phyloP scores from a whole-genome alignment of 2,113 vertebrate genomes.

The sheep (Ovis aries) region ARS-UI_Ramb_v3.0 NC_056080.1:22834501-22835000 shows the following conservation, averaged over 20 bases:
- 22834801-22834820: neutral
- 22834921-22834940: neutral
- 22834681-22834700: neutral
- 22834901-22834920: neutral
- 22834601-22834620: neutral
- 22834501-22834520: neutral
- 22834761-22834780: neutral
- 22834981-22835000: neutral
- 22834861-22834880: neutral
- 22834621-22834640: conserved; percentile 15
- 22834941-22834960: neutral
- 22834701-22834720: neutral
- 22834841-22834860: neutral
- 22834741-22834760: neutral
- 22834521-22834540: neutral
- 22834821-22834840: neutral
- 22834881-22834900: neutral
- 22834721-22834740: neutral
- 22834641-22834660: neutral
- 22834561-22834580: neutral
- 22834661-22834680: neutral
- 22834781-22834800: neutral
- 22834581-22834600: neutral
- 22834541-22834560: conserved; percentile 10
- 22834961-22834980: neutral